Conservation (phyloP, 1,140 invertebrate species). For the Caenorhabditis tropicalis region DNA sequence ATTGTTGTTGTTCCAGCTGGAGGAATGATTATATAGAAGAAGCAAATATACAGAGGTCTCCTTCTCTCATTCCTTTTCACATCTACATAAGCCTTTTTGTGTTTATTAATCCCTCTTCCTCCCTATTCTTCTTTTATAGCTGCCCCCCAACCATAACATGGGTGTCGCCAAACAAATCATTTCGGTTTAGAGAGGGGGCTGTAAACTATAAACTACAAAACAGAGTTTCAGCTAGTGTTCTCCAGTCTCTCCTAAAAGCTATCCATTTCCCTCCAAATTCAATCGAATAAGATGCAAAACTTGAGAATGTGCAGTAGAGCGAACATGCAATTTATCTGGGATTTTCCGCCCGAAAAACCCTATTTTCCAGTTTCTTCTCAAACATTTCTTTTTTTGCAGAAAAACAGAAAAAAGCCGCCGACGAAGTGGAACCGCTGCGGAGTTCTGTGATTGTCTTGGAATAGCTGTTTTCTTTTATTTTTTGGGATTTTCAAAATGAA, state of each 20-base stretch:
- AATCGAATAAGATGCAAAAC: too few relatives aligned
- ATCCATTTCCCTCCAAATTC: background rate
- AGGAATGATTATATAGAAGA: too few relatives aligned
- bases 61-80: too few relatives aligned
- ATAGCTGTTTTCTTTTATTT: slow-evolving; percentile 11
- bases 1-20: slow-evolving; percentile 21
- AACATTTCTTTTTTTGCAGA: slow-evolving; percentile 38
- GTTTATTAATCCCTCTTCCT: too few relatives aligned
- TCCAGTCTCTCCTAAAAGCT: background rate
- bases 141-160: too few relatives aligned
- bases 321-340: background rate
- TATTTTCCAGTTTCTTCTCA: background rate
- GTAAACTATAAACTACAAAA: too few relatives aligned
- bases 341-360: background rate
- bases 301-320: background rate
- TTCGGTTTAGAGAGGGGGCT: too few relatives aligned
- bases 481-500: background rate
- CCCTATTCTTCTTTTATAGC: too few relatives aligned
- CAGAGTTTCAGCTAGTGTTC: background rate
- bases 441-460: slow-evolving; percentile 52
- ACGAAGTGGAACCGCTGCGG: slow-evolving; percentile 49
- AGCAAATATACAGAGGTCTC: too few relatives aligned
- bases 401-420: slow-evolving; percentile 51
- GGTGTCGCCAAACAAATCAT: too few relatives aligned
- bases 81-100: too few relatives aligned